Evolutionary conservation across 1,140 invertebrate genomes (phyloP).

Genomic region (Euura lappo): DNA sequence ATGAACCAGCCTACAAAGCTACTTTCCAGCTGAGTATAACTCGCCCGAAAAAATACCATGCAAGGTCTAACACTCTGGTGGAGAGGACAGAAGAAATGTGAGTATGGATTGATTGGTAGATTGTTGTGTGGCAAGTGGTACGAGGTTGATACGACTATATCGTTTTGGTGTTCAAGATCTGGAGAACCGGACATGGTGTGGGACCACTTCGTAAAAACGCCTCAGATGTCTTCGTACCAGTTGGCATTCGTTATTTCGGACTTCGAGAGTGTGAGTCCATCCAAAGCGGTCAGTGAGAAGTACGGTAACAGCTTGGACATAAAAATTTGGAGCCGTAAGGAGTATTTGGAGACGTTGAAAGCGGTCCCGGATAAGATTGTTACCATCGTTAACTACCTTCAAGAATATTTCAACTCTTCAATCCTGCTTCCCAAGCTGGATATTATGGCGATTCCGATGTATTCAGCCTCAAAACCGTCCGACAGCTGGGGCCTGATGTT

Average conservation of each 20-base stretch:
- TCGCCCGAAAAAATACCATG: constrained; percentile 65
- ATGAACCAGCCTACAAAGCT: constrained; percentile 85
- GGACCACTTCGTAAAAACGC: constrained; percentile 75
- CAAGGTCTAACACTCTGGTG: constrained; percentile 70
- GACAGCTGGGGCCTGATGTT: constrained; percentile 80
- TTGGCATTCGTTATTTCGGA: constrained; percentile 84
- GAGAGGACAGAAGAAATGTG: constrained; percentile 66
- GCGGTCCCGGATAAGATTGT: constrained; percentile 69
- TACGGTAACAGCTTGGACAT: constrained; percentile 53
- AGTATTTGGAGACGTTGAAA: constrained; percentile 68
- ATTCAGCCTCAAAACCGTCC: constrained; percentile 70
- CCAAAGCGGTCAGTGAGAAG: constrained; percentile 42
- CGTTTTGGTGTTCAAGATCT: constrained; percentile 35
- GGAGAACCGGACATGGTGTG: constrained; percentile 63
- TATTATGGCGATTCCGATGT: constrained; percentile 84
- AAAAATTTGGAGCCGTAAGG: constrained; percentile 76
- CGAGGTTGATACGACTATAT: not conserved
- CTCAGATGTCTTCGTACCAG: constrained; percentile 85
- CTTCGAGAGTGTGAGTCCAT: constrained; percentile 59
- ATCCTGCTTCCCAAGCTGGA: constrained; percentile 80
- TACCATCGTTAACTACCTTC: constrained; percentile 69
- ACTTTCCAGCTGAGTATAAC: constrained; percentile 71
- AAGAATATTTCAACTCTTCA: constrained; percentile 72
- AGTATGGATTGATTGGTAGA: constrained; percentile 40
- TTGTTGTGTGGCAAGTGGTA: not conserved